Base-by-base conservation (phyloP, 2,888 invertebrate genomes). In the Clistopyga incitator region DNA sequence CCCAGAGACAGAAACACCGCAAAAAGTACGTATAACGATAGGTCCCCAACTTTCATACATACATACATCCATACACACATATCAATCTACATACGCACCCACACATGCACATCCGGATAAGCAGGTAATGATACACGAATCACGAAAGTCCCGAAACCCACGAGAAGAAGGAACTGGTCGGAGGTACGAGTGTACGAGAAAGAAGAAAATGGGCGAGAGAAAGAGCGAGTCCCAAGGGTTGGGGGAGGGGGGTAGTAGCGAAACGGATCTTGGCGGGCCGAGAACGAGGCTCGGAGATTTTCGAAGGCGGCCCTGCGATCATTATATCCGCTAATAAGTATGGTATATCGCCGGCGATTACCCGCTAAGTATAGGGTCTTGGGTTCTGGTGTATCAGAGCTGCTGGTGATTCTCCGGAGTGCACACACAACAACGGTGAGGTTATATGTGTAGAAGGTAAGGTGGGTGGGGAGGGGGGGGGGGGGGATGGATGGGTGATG, bases 321-420 rank as follows among this genome's bases (percentile, higher is more conserved):
- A 90, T 91, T 91, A 90, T 89, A 89, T 87, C 88, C 89, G 89
- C 90, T 92, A 92, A 92, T 91, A 91, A 91, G 90, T 90, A 90
- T 89, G 87, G 91, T 91, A 92, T 91, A 91, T 91, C 90, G 91
- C 83, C 90, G 90, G 90, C 90, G 90, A 91, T 92, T 92, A 92
- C 91, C 90, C 90, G 88, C 88, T 92, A 92, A 91, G 91, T 92
- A 92, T 92, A 92, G 92, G 91, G 89, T 91, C 81, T 54, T 59
- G 59, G 15, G 15, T 29, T 78, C 50, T 50, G 72, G 29, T 74
- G 81, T 81, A 81, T 78, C 82, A 70, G 75, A 75, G 64, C 52
- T 38, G 50, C 67, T 54, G 54, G 38, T 47, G 47, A 15, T 47
- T n/a, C 47, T 50, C 50, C 4, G 56, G 25, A 13, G 4, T 54